A percentile compares a stretch with the other conserved stretches of the same genome.
These are phyloP conservation scores for Coecobrya sp. DNA, from an alignment of 2,888 invertebrate genomes.

Conservation along the genomic window DNA sequence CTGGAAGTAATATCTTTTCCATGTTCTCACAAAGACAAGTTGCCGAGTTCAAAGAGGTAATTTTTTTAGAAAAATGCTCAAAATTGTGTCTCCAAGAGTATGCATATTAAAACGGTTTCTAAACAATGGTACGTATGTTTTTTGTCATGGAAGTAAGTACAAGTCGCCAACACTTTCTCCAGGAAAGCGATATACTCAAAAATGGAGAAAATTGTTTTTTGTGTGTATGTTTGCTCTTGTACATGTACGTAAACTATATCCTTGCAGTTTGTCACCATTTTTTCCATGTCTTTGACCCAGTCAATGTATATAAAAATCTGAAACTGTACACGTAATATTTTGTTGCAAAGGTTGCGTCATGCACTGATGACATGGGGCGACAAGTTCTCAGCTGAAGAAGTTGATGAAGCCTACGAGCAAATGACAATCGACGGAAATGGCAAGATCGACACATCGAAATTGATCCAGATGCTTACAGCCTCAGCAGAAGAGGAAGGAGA, in stretches of 20 bases:
- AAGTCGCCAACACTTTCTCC: too few species aligned
- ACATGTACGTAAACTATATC: background rate
- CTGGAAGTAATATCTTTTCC: slow-evolving; percentile 98
- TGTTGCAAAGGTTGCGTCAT: slow-evolving; percentile 91
- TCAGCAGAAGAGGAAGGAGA: slow-evolving; percentile 94
- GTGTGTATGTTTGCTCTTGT: background rate
- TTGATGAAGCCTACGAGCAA: slow-evolving; percentile 97
- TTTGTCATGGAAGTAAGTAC: slow-evolving; percentile 45
- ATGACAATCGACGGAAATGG: slow-evolving; percentile 96
- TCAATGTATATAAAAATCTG: background rate
- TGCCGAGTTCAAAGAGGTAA: slow-evolving; percentile 98
- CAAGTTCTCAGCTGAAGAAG: slow-evolving; percentile 95
- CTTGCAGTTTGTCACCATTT: too few species aligned
- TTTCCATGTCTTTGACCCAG: slow-evolving; percentile 25
- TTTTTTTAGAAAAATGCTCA: slow-evolving; percentile 1
- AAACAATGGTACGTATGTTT: background rate
- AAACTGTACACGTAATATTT: slow-evolving; percentile 35
- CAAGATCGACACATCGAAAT: slow-evolving; percentile 95
- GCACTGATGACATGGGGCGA: slow-evolving; percentile 98
- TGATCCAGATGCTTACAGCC: slow-evolving; percentile 96
- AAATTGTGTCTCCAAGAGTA: background rate
- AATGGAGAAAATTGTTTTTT: background rate
- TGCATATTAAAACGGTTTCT: background rate
- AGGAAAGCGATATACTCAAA: too few species aligned
- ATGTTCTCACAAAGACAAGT: slow-evolving; percentile 99